A percentile compares a stretch with the other conserved stretches of the same genome.
Conservation (phyloP, 2,113 vertebrate species). For the Myodes glareolus region DNA sequence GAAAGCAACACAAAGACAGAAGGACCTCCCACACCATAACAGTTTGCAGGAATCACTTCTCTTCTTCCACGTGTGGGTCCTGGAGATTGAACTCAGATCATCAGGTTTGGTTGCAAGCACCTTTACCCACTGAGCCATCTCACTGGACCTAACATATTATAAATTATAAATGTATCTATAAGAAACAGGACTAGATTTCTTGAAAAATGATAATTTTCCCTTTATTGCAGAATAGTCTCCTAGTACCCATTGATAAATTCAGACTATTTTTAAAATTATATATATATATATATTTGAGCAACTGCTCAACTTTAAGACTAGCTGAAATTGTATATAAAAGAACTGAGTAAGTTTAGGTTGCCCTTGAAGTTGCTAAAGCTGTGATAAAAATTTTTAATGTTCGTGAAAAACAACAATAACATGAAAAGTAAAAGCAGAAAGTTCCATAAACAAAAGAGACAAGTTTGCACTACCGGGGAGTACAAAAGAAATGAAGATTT, state of each 20-base stretch:
- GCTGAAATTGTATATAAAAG: background rate
- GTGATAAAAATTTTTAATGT: background rate
- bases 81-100: background rate
- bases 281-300: background rate
- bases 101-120: background rate
- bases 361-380: background rate
- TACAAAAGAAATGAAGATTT: background rate
- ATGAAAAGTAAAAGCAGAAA: background rate
- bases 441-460: background rate
- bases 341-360: constrained; percentile 3
- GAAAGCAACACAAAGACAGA: too few species aligned
- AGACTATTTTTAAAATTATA: too few species aligned
- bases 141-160: background rate
- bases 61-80: too few species aligned
- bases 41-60: background rate
- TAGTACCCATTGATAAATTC: background rate
- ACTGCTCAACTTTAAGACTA: background rate
- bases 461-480: background rate
- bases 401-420: background rate
- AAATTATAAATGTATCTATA: constrained; percentile 36
- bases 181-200: constrained; percentile 38
- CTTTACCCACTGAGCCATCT: background rate
- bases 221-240: background rate
- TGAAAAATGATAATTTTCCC: background rate
- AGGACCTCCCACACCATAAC: too few species aligned